Conservation (phyloP, 2,888 invertebrate genomes). For the Xestoiulus laeticollis region DNA sequence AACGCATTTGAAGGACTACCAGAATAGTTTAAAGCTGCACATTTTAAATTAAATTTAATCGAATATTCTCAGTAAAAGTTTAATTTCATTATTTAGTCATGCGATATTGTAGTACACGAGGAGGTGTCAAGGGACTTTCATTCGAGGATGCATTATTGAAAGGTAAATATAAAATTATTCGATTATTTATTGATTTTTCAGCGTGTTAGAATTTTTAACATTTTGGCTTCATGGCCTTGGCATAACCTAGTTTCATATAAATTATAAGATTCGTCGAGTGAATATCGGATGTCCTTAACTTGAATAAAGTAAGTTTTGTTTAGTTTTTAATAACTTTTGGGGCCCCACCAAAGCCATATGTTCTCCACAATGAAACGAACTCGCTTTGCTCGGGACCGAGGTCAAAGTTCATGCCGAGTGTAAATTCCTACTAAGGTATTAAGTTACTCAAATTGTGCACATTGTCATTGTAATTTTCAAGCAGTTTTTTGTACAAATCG, state of each 20-base stretch:
- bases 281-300: too few species aligned
- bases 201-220: not conserved
- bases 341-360: too few species aligned
- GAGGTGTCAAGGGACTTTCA: constrained; percentile 59
- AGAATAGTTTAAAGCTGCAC: not conserved
- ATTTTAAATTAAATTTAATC: not conserved
- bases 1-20: not conserved
- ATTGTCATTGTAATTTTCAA: too few species aligned
- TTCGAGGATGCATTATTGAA: constrained; percentile 56
- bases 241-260: not conserved
- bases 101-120: constrained; percentile 63
- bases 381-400: too few species aligned
- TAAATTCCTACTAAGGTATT: too few species aligned
- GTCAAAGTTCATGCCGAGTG: too few species aligned
- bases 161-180: constrained; percentile 57
- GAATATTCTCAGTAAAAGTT: not conserved
- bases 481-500: not conserved
- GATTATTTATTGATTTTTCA: not conserved
- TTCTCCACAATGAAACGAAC: too few species aligned
- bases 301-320: too few species aligned
- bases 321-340: too few species aligned
- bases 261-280: too few species aligned
- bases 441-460: too few species aligned
- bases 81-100: constrained; percentile 56
- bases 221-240: not conserved